These are phyloP conservation scores for Setipinna tenuifilis DNA, from an alignment of 2,797 vertebrate species.

Conservation along the genomic window DNA sequence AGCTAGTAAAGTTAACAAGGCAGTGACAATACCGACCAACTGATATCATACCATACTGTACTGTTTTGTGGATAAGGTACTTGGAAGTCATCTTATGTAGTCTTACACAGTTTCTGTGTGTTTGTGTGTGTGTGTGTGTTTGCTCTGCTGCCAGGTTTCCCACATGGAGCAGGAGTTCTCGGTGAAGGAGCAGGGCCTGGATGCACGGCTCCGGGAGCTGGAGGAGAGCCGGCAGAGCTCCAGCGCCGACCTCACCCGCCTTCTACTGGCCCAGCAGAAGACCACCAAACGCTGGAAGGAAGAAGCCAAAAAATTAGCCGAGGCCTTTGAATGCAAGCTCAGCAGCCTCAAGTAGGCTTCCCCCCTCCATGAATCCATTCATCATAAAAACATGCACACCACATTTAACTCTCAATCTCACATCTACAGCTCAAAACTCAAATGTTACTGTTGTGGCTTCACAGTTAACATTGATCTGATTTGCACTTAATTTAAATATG, in stretches of 20 bases:
- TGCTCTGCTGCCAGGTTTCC: conserved; percentile 74
- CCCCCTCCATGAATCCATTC: not conserved
- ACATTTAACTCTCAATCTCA: not conserved
- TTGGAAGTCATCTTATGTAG: too few relatives aligned
- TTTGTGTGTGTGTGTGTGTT: not conserved
- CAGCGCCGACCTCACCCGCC: conserved; percentile 78
- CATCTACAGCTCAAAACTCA: too few relatives aligned
- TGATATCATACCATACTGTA: too few relatives aligned
- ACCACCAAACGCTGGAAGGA: conserved; percentile 87
- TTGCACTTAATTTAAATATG: not conserved
- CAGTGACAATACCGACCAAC: too few relatives aligned
- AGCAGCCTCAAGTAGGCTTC: conserved; percentile 81
- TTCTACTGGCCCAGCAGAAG: conserved; percentile 87
- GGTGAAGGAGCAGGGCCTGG: conserved; percentile 83
- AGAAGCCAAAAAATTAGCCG: conserved; percentile 81
- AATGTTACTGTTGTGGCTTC: not conserved
- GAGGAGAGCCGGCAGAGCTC: conserved; percentile 84
- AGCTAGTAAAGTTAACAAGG: too few relatives aligned
- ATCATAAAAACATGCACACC: not conserved
- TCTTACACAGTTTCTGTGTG: too few relatives aligned
- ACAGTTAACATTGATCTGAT: not conserved
- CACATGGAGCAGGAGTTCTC: conserved; percentile 87
- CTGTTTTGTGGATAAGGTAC: too few relatives aligned
- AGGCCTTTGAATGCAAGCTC: conserved; percentile 81
- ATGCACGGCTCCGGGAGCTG: conserved; percentile 83